These are phyloP conservation scores for Chromis chromis DNA, from an alignment of 2,797 vertebrate genomes.

Conservation along the genomic window DNA sequence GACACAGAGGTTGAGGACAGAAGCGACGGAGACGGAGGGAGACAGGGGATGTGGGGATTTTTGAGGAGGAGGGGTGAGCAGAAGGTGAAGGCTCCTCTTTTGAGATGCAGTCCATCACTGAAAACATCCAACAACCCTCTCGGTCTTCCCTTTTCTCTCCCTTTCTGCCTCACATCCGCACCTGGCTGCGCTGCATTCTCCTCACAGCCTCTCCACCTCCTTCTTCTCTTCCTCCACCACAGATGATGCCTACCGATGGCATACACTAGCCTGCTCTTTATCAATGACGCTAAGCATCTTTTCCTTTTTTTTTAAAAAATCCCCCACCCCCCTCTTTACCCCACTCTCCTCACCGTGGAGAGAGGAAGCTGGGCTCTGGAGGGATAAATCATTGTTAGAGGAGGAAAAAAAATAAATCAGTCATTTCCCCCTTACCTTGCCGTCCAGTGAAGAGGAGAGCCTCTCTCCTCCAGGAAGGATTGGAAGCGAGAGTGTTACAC, in stretches of 20 bases:
- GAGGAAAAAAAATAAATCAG: constrained; percentile 41
- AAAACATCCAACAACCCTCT: constrained; percentile 56
- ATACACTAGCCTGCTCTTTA: constrained; percentile 71
- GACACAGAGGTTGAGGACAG: constrained; percentile 48
- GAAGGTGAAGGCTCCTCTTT: constrained; percentile 75
- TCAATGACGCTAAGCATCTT: constrained; percentile 80
- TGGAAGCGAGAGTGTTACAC: constrained; percentile 72
- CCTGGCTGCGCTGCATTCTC: constrained; percentile 73
- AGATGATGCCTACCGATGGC: constrained; percentile 60
- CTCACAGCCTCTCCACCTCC: constrained; percentile 63
- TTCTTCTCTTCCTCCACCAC: constrained; percentile 64
- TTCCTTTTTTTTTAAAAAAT: constrained; percentile 34
- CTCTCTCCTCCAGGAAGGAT: constrained; percentile 82
- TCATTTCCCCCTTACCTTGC: constrained; percentile 81
- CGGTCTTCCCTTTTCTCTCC: constrained; percentile 18
- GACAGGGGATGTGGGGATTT: constrained; percentile 40
- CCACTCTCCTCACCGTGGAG: constrained; percentile 43
- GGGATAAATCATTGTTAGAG: constrained; percentile 61
- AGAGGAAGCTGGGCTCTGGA: constrained; percentile 47
- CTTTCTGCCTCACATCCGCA: constrained; percentile 63
- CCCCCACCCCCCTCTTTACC: constrained; percentile 32
- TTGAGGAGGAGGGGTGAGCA: constrained; percentile 59
- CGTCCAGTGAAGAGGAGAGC: constrained; percentile 78
- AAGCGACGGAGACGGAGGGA: constrained; percentile 25
- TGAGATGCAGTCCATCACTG: constrained; percentile 69